Evolutionary conservation across 2,888 invertebrate genomes (phyloP).

Genomic region (Scaptomyza flava): DNA sequence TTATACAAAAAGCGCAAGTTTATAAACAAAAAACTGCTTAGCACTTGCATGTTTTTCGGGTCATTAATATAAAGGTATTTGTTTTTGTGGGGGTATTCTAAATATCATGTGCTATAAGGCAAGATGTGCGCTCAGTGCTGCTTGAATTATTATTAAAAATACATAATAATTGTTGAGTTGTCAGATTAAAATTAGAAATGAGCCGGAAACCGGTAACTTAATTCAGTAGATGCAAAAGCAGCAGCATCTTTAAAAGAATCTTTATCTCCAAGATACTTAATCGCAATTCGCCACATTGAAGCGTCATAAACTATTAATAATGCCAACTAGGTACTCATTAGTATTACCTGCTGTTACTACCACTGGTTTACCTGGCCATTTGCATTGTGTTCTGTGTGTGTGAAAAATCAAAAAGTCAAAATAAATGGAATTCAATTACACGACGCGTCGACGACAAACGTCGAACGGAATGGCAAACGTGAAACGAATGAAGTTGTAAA

Average conservation of each 20-base stretch:
- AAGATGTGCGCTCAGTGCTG: conserved; percentile 51
- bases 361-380: conserved; percentile 40
- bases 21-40: conserved; percentile 28
- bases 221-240: conserved; percentile 26
- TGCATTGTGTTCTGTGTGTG: conserved; percentile 58
- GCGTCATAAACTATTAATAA: conserved; percentile 62
- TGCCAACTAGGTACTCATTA: conserved; percentile 72
- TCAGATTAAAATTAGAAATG: conserved; percentile 75
- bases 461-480: conserved; percentile 6
- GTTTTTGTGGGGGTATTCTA: conserved; percentile 19
- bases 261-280: conserved; percentile 17
- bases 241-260: conserved; percentile 44
- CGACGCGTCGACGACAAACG: conserved; percentile 12
- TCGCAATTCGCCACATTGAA: conserved; percentile 46
- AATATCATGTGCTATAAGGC: conserved; percentile 53
- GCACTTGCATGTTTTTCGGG: conserved; percentile 27
- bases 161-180: conserved; percentile 65
- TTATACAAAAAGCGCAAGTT: conserved; percentile 26
- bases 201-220: conserved; percentile 71
- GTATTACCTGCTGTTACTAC: conserved; percentile 48
- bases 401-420: conserved; percentile 79
- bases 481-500: conserved; percentile 73
- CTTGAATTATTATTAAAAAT: conserved; percentile 69
- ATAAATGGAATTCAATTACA: conserved; percentile 73
- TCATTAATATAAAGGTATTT: conserved; percentile 2